phyloP scores from a whole-genome alignment of 2,113 vertebrate genomes.

The Eptesicus fuscus region DNA sequence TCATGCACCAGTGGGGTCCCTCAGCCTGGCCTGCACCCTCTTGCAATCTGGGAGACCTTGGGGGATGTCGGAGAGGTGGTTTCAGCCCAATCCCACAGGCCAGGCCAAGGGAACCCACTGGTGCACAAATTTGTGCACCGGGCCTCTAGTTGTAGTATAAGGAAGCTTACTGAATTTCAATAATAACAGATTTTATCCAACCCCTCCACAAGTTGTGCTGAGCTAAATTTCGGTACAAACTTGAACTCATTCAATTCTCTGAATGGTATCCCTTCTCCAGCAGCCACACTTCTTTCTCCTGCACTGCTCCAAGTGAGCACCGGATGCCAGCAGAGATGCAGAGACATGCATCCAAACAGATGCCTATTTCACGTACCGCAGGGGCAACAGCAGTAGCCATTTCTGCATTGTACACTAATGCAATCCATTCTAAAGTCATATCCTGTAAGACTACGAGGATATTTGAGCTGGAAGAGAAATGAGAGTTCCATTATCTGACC shows the following conservation, averaged over 20 bases:
- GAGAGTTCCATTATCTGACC: not conserved
- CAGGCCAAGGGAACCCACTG: no score
- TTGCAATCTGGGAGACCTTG: no score
- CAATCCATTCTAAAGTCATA: no score
- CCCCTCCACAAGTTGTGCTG: not conserved
- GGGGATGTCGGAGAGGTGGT: no score
- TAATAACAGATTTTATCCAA: not conserved
- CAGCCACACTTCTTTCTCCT: not conserved
- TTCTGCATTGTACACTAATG: accelerated
- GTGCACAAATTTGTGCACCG: no score
- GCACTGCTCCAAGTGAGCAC: not conserved
- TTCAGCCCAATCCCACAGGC: no score
- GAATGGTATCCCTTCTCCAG: not conserved
- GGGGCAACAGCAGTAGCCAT: not conserved
- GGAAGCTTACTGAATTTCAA: not conserved
- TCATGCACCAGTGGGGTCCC: no score
- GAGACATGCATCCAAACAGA: not conserved
- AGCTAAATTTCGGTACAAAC: not conserved
- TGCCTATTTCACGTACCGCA: accelerated
- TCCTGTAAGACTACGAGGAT: not conserved
- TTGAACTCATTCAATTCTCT: not conserved
- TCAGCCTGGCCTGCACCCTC: no score
- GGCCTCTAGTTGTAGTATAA: not conserved
- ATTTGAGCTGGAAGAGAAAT: not conserved
- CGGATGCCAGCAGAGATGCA: not conserved